Conservation (phyloP, 2,797 vertebrate species). For the Malurus splendens region DNA sequence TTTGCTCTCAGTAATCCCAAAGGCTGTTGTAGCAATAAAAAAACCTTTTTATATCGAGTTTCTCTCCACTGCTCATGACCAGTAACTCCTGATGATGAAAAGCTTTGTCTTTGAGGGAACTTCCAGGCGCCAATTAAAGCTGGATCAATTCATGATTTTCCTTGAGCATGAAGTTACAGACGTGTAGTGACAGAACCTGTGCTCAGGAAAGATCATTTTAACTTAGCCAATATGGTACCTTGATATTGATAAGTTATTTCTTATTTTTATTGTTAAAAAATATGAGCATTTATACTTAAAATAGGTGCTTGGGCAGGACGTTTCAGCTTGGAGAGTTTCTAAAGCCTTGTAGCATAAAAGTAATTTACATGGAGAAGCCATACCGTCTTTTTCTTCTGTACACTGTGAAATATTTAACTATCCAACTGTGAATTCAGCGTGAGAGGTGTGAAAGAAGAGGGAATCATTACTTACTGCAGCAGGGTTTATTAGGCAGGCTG, state of each 20-base stretch:
- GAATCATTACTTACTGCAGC: neutral
- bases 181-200: neutral
- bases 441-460: neutral
- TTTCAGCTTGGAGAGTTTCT: neutral
- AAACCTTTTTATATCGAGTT: neutral
- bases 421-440: neutral
- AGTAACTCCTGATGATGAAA: neutral
- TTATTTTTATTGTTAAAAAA: neutral
- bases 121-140: neutral
- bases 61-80: neutral
- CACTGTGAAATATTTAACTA: conserved; percentile 13
- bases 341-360: neutral
- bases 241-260: neutral
- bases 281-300: neutral
- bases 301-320: neutral
- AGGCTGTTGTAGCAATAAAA: neutral
- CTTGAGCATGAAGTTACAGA: neutral
- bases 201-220: neutral
- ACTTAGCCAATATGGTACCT: neutral
- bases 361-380: neutral
- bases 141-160: neutral
- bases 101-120: neutral
- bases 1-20: neutral
- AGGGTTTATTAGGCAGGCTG: conserved; percentile 17
- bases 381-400: neutral